Percentiles rank a stretch among this genome's conserved stretches.
Conservation (phyloP, 2,888 invertebrate species). For the Meiosimyza platycephala region DNA sequence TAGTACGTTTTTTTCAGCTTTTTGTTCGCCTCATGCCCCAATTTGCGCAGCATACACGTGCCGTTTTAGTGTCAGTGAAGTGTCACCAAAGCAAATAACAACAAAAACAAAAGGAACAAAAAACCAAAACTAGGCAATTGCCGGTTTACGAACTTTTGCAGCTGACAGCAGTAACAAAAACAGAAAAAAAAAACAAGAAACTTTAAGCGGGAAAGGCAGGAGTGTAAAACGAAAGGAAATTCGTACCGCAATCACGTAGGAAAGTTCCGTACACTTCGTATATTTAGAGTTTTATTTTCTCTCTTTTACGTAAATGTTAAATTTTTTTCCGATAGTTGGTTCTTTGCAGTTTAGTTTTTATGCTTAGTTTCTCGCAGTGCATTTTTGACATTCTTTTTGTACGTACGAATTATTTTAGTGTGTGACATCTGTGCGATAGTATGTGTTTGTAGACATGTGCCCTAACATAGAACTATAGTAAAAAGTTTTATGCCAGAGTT, state of each 20-base stretch:
- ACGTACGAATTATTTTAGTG: background rate
- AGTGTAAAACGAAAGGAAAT: background rate
- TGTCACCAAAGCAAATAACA: background rate
- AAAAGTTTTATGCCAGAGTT: no score
- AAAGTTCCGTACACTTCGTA: background rate
- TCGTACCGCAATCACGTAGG: slow-evolving; percentile 27
- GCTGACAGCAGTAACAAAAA: background rate
- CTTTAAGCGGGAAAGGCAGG: background rate
- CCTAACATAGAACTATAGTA: background rate
- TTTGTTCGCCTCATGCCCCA: background rate
- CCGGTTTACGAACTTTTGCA: slow-evolving; percentile 19
- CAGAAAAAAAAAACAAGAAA: no score
- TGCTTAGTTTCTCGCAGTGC: background rate
- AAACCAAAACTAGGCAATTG: slow-evolving; percentile 20
- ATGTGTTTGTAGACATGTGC: slow-evolving; percentile 5
- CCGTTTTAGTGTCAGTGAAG: slow-evolving; percentile 11
- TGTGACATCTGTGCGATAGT: background rate
- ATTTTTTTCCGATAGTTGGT: background rate
- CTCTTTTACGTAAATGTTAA: background rate
- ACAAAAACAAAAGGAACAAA: background rate
- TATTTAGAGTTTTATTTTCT: slow-evolving; percentile 5
- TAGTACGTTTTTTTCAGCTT: no score
- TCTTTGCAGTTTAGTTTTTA: slow-evolving; percentile 1
- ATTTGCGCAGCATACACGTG: background rate
- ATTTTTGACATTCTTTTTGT: background rate